Evolutionary conservation across 2,797 vertebrate species (phyloP).

Genomic region (Cossypha dichroa): DNA sequence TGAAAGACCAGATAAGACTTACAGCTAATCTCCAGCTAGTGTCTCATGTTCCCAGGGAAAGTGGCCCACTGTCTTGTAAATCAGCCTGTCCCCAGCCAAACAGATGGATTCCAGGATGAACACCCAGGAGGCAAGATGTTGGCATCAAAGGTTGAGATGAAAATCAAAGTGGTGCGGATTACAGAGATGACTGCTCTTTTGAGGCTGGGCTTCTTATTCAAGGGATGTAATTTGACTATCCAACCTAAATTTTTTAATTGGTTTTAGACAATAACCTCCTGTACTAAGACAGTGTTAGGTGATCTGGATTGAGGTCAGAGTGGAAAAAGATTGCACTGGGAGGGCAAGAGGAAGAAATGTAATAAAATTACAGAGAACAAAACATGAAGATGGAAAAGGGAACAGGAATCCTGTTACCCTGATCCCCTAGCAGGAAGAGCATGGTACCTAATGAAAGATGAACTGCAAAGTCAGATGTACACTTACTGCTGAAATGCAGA

Average conservation of each 20-base stretch:
- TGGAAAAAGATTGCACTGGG: background rate
- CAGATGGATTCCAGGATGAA: background rate
- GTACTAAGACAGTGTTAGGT: background rate
- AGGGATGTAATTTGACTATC: background rate
- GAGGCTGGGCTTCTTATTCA: background rate
- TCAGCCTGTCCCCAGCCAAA: background rate
- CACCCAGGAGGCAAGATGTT: background rate
- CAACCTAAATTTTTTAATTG: background rate
- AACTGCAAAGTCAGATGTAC: background rate
- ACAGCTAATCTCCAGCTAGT: background rate
- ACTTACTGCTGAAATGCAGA: background rate
- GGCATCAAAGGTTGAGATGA: background rate
- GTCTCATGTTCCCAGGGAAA: accelerated
- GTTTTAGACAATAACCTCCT: background rate
- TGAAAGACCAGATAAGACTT: background rate
- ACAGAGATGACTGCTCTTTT: background rate
- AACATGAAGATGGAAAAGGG: background rate
- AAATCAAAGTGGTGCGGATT: slow-evolving; percentile 16
- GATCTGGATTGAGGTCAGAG: background rate
- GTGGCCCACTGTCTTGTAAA: background rate
- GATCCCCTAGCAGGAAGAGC: background rate
- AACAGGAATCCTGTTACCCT: background rate
- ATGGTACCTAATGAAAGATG: accelerated
- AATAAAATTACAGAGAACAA: background rate
- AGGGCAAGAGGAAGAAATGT: background rate